Evolutionary conservation across 2,888 invertebrate species (phyloP), one percentile per base, ranked within the genome.

Genomic region (Erebia palarica): DNA sequence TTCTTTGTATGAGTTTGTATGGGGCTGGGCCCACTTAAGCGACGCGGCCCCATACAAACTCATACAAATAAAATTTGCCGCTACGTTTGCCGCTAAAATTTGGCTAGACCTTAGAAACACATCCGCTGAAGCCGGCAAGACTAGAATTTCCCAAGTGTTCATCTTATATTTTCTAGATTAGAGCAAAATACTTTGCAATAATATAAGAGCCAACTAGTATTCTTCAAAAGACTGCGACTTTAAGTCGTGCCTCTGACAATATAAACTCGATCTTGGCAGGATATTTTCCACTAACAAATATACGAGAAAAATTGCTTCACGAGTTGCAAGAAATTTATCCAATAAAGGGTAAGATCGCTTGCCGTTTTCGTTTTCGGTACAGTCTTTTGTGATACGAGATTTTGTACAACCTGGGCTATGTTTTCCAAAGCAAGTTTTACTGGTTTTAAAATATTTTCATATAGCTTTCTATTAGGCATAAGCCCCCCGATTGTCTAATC

Each of bases 211-310:
- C 42, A 57, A 70, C 58, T 42, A 14, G 49, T 59, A 66, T 53
- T 68, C 58, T 59, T 64, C 49, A 47, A 51, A 18, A 11, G 55
- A 42, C 42, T 61, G 44, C 57, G 63, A 73, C 73, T 73, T 73
- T 72, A 73, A 77, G 66, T 77, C 69, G 69, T 76, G 77, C 77
- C 80, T 78, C 79, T 79, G 78, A 76, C 78, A 76, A 75, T 73
- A 75, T 78, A 80, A 82, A 83, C 82, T 73, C 77, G 76, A 78
- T 78, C 75, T 73, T 74, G 73, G 68, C 77, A 71, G 73, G 77
- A 76, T 77, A 79, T 77, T 78, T 77, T 77, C 75, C 60, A 73
- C 75, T 73, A 78, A 80, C 77, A 77, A 80, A 77, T 77, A 76
- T 76, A 73, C 65, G 65, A 74, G 73, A 65, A 16, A 78, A 78